Conservation (phyloP, 2,797 vertebrate genomes). For the Hippoglossus hippoglossus region DNA sequence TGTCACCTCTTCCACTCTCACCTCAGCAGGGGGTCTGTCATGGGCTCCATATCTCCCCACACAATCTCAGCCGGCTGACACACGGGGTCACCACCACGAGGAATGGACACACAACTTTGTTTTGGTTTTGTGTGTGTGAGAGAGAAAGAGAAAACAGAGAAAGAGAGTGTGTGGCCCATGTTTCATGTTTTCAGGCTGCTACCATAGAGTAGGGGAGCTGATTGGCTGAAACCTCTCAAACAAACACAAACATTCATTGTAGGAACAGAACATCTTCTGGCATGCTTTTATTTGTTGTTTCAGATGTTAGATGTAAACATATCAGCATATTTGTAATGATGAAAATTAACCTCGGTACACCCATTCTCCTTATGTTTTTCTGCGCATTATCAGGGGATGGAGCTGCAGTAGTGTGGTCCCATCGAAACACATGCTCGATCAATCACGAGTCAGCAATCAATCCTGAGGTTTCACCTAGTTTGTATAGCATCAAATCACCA, state of each 20-base stretch:
- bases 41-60: conserved; percentile 55
- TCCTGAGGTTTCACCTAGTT: too few relatives aligned
- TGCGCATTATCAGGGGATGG: not conserved
- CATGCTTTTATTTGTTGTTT: conserved; percentile 34
- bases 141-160: not conserved
- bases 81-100: conserved; percentile 23
- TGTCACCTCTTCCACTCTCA: conserved; percentile 57
- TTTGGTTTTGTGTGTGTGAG: conserved; percentile 16
- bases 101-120: conserved; percentile 34
- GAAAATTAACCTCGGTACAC: conserved; percentile 22
- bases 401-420: not conserved
- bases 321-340: not conserved
- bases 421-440: too few relatives aligned
- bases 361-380: not conserved
- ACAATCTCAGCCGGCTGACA: conserved; percentile 54
- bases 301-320: conserved; percentile 28
- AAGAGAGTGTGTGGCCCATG: conserved; percentile 10
- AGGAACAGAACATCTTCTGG: conserved; percentile 1
- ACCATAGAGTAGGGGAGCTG: conserved; percentile 48
- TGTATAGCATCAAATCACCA: too few relatives aligned
- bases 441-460: too few relatives aligned
- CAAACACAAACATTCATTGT: conserved; percentile 43
- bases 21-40: conserved; percentile 54
- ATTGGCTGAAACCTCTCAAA: conserved; percentile 47
- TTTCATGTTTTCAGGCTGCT: conserved; percentile 30